Base-by-base conservation (phyloP, 2,113 vertebrate genomes). In the Propithecus coquereli region DNA sequence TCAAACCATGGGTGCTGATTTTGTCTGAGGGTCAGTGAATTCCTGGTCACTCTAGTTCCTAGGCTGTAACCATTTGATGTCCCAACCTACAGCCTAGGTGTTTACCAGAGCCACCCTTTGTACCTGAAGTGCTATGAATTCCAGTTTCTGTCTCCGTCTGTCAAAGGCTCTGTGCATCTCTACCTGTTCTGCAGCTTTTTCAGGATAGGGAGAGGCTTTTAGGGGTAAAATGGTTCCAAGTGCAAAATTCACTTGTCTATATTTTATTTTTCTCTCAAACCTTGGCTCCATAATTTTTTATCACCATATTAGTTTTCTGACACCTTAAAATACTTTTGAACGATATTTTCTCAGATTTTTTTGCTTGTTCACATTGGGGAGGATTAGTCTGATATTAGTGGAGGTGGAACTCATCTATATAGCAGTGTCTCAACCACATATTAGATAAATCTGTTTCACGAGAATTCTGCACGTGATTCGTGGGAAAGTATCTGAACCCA, bases 101-200 rank as follows among this genome's bases (percentile, higher is more conserved):
- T 16, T 70, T n/a, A 68, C n/a, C 16, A 61, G 40, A 68, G 4
- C 22, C 0, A 1, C 8, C 23, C 7, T 83, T 12, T 2, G 0
- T 34, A 10, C 20, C 22, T 16, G 22, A 1, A 40, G 25, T 3
- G 6, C 22, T 45, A 6, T 47, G 52, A 54, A 25, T 65, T 37
- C 13, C 12, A 54, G 59, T 12, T 34, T 45, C 47, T 7, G 8
- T 30, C 63, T 23, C 37, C 7, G 14, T 9, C 40, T 54, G 27
- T 34, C 71, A 23, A 13, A 59, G 34, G 9, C 22, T 23, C 34
- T 52, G 25, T 27, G 37, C 27, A 1, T 13, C n/a, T 30, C 45
- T 25, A 7, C 0, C 0, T 18, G 18, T n/a, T 45, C 73, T 16
- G 1, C 3, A 5, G 6, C 27, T 59, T 63, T 0, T 74, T 74